Conservation (phyloP, 2,888 invertebrate species). For the Morpho deidamia region DNA sequence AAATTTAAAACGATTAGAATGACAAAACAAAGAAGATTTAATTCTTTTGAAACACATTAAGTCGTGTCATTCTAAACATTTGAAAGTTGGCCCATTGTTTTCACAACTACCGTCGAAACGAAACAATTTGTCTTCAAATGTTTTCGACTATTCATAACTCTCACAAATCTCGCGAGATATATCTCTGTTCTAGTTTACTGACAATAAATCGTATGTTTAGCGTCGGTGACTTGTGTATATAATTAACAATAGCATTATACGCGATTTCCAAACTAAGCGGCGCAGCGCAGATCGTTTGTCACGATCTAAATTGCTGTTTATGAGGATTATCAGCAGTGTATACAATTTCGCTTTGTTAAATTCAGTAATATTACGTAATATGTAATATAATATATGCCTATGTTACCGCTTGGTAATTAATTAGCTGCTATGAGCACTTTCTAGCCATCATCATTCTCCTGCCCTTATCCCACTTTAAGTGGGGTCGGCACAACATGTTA, state of each 20-base stretch:
- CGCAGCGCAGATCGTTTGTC: slow-evolving; percentile 66
- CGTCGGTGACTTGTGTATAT: slow-evolving; percentile 64
- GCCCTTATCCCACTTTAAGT: too few relatives aligned
- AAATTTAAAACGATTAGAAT: too few relatives aligned
- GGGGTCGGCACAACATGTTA: too few relatives aligned
- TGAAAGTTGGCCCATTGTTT: slow-evolving; percentile 12
- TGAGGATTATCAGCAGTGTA: slow-evolving; percentile 60
- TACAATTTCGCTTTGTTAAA: slow-evolving; percentile 10
- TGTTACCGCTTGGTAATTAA: too few relatives aligned
- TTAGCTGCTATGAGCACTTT: too few relatives aligned
- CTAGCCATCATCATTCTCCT: too few relatives aligned
- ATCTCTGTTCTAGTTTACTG: slow-evolving; percentile 64
- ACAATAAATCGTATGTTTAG: slow-evolving; percentile 75
- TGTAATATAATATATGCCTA: too few relatives aligned
- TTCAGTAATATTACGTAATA: slow-evolving; percentile 1
- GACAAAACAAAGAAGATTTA: too few relatives aligned
- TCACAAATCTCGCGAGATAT: slow-evolving; percentile 63
- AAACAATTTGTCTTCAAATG: slow-evolving; percentile 51
- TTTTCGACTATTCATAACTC: slow-evolving; percentile 49
- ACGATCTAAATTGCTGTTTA: slow-evolving; percentile 72
- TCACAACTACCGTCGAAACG: slow-evolving; percentile 33
- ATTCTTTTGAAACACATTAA: too few relatives aligned
- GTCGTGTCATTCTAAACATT: neutral
- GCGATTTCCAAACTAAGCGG: slow-evolving; percentile 72
- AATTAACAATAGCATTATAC: slow-evolving; percentile 75